Evolutionary conservation across 2,888 invertebrate genomes (phyloP).

Genomic region (Eilema griseolum): DNA sequence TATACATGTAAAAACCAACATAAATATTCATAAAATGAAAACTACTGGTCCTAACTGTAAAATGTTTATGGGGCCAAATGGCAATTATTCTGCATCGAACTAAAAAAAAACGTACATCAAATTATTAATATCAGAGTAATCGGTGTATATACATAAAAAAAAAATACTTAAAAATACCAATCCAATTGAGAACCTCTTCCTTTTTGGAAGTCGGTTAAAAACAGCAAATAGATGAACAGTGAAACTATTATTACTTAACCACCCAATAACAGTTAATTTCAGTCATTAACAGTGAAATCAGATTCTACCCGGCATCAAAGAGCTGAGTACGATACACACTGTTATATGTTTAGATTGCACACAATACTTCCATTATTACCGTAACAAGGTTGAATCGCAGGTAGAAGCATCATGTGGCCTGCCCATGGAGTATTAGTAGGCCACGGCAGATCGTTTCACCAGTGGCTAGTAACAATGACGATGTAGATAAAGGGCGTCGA

Average conservation of each 20-base stretch:
- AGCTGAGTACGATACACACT: conserved; percentile 32
- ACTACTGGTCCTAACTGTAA: no score
- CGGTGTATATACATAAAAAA: no score
- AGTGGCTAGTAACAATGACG: conserved; percentile 85
- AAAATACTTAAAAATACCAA: no score
- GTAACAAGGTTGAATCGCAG: conserved; percentile 40
- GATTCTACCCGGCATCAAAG: conserved; percentile 39
- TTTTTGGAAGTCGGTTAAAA: no score
- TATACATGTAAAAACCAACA: no score
- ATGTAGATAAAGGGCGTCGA: conserved; percentile 84
- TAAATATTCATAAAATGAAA: no score
- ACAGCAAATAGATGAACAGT: background rate
- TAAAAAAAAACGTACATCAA: no score
- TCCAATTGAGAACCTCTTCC: no score
- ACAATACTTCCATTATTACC: conserved; percentile 35
- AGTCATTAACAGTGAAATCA: conserved; percentile 47
- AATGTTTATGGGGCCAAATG: no score
- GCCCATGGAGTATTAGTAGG: conserved; percentile 59
- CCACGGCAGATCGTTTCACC: conserved; percentile 73
- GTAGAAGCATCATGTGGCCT: conserved; percentile 36
- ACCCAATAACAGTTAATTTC: conserved; percentile 28
- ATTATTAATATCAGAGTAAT: no score
- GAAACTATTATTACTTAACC: background rate
- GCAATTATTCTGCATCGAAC: no score
- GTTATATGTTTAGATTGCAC: conserved; percentile 28